These are phyloP conservation scores for Peromyscus maniculatus DNA, from an alignment of 2,113 vertebrate species.

Conservation along the genomic window DNA sequence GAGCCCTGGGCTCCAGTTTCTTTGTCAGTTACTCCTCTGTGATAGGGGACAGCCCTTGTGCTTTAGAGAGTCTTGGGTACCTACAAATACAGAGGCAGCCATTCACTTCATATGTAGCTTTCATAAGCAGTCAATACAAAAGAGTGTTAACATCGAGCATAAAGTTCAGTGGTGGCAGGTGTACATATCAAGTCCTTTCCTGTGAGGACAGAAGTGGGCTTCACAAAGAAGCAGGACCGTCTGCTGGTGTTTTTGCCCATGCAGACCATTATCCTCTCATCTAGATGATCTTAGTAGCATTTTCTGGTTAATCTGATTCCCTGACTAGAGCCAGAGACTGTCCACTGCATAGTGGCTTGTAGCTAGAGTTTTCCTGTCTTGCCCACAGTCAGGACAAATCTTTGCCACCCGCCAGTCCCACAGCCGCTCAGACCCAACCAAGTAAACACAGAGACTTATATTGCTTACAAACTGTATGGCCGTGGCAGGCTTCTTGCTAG, in stretches of 20 bases:
- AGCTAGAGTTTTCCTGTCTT: too few relatives aligned
- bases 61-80: neutral
- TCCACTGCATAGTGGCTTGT: neutral
- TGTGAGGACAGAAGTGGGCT: too few relatives aligned
- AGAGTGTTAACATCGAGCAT: rapidly evolving
- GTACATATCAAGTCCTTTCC: neutral
- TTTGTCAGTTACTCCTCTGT: neutral
- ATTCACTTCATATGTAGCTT: rapidly evolving
- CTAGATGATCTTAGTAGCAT: neutral
- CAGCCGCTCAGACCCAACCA: too few relatives aligned
- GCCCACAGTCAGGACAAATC: too few relatives aligned
- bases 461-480: too few relatives aligned
- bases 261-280: too few relatives aligned
- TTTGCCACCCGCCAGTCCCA: too few relatives aligned
- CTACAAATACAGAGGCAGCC: rapidly evolving
- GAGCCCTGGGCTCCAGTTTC: neutral
- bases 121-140: neutral
- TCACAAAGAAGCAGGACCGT: neutral
- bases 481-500: too few relatives aligned
- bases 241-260: too few relatives aligned
- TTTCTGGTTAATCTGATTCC: neutral
- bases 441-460: too few relatives aligned
- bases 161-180: too few relatives aligned
- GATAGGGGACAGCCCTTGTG: rapidly evolving
- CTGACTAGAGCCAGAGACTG: neutral